phyloP scores from a whole-genome alignment of 2,113 vertebrate genomes.

The Daphoenositta chrysoptera region DNA sequence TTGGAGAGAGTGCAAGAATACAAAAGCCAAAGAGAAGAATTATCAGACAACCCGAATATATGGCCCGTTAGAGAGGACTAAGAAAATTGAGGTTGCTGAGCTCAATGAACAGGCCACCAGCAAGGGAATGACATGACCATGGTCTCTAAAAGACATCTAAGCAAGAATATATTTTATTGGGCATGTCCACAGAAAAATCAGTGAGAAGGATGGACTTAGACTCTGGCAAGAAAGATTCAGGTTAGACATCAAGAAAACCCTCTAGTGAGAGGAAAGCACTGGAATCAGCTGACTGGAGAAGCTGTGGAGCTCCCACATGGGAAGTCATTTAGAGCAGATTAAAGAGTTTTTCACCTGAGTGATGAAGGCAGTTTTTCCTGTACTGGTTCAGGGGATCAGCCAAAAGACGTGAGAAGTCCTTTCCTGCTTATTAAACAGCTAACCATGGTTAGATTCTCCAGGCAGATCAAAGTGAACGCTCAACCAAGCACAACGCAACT shows the following conservation, averaged over 20 bases:
- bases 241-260: neutral
- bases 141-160: neutral
- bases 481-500: neutral
- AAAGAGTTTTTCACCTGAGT: neutral
- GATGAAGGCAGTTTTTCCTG: neutral
- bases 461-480: slow-evolving; percentile 10
- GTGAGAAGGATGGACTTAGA: neutral
- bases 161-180: neutral
- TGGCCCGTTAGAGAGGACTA: neutral
- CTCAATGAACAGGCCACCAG: neutral
- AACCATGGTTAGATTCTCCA: neutral
- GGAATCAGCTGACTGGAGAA: neutral
- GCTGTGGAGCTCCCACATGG: neutral
- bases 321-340: neutral
- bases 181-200: neutral
- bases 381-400: neutral
- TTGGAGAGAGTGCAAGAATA: neutral
- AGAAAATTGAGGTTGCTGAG: neutral
- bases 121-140: neutral
- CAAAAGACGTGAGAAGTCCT: neutral
- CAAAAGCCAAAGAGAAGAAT: neutral
- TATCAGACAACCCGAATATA: neutral
- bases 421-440: neutral
- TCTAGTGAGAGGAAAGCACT: neutral
- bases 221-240: neutral